Evolutionary conservation across 2,888 invertebrate genomes (phyloP).

Genomic region (Melanophora roralis): DNA sequence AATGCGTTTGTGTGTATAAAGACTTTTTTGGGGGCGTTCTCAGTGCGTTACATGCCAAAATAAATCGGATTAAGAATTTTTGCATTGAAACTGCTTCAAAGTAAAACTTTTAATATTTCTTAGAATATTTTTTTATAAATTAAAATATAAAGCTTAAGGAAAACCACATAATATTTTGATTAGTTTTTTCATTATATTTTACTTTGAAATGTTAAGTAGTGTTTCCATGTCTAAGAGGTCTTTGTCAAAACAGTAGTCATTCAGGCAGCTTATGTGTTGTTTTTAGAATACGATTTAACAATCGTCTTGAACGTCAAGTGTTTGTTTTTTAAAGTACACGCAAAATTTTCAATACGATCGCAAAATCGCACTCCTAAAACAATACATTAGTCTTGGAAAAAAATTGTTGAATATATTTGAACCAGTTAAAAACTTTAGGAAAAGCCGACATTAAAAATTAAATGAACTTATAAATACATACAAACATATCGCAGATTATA

Average conservation of each 20-base stretch:
- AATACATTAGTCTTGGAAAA: too few relatives aligned
- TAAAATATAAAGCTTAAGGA: not conserved
- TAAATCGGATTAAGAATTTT: not conserved
- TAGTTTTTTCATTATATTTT: conserved; percentile 23
- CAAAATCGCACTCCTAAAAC: too few relatives aligned
- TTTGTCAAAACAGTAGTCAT: conserved; percentile 55
- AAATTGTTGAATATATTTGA: not conserved
- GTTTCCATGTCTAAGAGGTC: conserved; percentile 32
- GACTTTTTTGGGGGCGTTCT: conserved; percentile 52
- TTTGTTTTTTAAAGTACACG: too few relatives aligned
- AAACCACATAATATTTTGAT: conserved; percentile 48
- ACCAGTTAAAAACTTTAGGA: not conserved
- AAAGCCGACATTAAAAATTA: conserved; percentile 1
- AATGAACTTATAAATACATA: too few relatives aligned
- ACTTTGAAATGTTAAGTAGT: conserved; percentile 5
- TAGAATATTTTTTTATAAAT: not conserved
- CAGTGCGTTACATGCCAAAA: conserved; percentile 5
- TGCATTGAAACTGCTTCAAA: not conserved
- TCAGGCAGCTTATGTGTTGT: conserved; percentile 30
- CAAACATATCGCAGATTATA: too few relatives aligned
- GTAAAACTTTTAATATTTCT: conserved; percentile 38
- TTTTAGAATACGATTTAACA: too few relatives aligned
- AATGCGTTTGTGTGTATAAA: conserved; percentile 17
- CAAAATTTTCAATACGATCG: too few relatives aligned
- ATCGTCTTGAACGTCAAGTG: too few relatives aligned